phyloP scores from a whole-genome alignment of 92 coral and sea anemone genomes.

The Palythoa caribaeorum region DNA sequence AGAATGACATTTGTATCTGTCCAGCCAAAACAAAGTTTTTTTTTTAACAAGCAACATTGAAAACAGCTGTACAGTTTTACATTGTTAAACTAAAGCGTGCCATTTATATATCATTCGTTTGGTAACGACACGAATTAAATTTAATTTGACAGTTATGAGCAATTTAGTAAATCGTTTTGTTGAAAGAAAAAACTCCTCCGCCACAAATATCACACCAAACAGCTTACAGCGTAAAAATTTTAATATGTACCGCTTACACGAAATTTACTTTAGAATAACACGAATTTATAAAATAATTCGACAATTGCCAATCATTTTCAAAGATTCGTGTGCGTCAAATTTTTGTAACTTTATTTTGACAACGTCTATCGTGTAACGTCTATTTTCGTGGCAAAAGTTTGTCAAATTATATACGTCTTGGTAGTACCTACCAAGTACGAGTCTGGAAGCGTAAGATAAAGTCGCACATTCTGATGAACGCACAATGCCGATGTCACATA shows the following conservation, averaged over 20 bases:
- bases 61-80: neutral
- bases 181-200: neutral
- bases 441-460: neutral
- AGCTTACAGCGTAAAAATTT: neutral
- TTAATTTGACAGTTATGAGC: neutral
- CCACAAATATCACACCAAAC: neutral
- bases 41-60: neutral
- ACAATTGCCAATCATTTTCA: neutral
- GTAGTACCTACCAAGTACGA: neutral
- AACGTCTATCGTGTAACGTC: neutral
- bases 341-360: neutral
- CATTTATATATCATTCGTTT: neutral
- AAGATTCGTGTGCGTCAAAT: neutral
- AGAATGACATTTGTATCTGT: too few species aligned
- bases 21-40: too few species aligned
- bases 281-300: neutral
- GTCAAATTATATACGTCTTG: neutral
- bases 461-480: neutral
- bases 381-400: neutral
- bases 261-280: neutral
- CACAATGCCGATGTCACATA: too few species aligned
- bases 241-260: neutral
- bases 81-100: neutral
- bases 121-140: neutral
- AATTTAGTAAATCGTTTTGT: neutral